Evolutionary conservation across 92 coral and sea anemone genomes (phyloP).

Genomic region (Epizoanthus stellaris): DNA sequence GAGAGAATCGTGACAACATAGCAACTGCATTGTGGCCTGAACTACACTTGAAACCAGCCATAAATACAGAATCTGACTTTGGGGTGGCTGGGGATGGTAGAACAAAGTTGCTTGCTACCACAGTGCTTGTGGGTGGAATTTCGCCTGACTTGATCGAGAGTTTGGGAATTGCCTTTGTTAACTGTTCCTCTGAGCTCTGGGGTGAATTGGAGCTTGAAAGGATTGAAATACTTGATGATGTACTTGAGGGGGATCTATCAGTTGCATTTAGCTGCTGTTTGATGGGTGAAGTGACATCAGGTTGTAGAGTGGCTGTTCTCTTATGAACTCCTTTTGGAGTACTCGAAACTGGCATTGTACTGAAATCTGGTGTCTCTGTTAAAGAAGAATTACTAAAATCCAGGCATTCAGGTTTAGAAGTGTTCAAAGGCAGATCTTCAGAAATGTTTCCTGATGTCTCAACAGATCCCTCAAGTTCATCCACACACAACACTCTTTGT

Average conservation of each 20-base stretch:
- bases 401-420: background rate
- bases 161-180: background rate
- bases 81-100: background rate
- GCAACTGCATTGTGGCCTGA: slow-evolving; percentile 76
- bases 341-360: background rate
- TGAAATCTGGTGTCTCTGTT: background rate
- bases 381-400: background rate
- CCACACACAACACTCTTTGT: background rate
- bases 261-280: background rate
- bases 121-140: background rate
- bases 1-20: slow-evolving; percentile 84
- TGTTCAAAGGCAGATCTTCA: background rate
- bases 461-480: slow-evolving; percentile 22
- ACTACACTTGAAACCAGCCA: slow-evolving; percentile 48
- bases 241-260: background rate
- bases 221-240: no score
- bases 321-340: slow-evolving; percentile 5
- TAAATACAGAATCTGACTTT: slow-evolving; percentile 28
- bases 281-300: background rate
- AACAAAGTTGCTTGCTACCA: background rate
- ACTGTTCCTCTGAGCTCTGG: background rate
- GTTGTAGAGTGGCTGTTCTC: background rate
- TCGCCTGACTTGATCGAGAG: background rate
- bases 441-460: background rate
- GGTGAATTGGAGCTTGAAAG: no score